phyloP scores from a whole-genome alignment of 1,140 invertebrate genomes.

The Polypedilum vanderplanki region DNA sequence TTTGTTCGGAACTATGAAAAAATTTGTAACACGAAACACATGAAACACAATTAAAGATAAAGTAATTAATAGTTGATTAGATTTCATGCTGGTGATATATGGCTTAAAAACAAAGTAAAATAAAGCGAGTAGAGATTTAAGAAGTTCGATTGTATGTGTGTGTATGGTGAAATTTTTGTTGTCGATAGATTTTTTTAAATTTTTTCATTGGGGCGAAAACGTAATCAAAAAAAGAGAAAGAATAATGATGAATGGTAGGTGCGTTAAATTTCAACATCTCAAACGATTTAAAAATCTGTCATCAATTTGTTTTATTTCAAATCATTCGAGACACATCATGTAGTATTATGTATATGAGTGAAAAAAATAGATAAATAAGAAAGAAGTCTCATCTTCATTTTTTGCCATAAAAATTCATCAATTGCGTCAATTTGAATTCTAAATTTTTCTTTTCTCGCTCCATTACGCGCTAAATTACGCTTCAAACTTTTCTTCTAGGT shows the following conservation, averaged over 20 bases:
- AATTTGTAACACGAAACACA: background rate
- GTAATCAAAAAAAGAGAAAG: background rate
- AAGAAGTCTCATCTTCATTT: too few relatives aligned
- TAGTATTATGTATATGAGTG: background rate
- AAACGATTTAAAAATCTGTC: slow-evolving; percentile 19
- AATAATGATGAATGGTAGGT: slow-evolving; percentile 5
- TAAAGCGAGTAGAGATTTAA: background rate
- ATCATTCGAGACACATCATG: background rate
- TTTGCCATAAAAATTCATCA: too few relatives aligned
- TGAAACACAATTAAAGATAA: background rate
- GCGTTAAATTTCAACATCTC: background rate
- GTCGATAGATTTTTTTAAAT: background rate
- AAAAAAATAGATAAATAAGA: too few relatives aligned
- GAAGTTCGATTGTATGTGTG: background rate
- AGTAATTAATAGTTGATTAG: background rate
- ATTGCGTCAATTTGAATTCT: too few relatives aligned
- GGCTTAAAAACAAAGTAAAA: background rate
- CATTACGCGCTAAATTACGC: too few relatives aligned
- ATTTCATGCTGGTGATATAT: slow-evolving; percentile 27
- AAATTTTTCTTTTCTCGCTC: too few relatives aligned
- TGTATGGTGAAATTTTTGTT: background rate
- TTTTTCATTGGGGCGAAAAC: background rate
- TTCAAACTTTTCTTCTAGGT: too few relatives aligned
- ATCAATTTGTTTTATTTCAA: slow-evolving; percentile 20
- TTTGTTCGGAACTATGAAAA: background rate